phyloP scores from a whole-genome alignment of 1,140 invertebrate genomes.

The Drosophila nigromelanica region DNA sequence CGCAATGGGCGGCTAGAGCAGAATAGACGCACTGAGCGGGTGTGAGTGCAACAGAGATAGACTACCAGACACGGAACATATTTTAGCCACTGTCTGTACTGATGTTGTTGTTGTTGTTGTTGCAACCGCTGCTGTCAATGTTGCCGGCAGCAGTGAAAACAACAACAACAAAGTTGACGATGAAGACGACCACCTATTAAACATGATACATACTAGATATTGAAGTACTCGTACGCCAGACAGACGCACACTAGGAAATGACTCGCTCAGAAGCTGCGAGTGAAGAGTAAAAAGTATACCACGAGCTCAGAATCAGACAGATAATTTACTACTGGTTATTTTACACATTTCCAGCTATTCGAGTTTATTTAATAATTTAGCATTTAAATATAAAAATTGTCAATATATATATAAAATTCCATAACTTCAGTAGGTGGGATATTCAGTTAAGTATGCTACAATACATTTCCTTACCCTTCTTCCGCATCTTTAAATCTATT shows the following conservation, averaged over 20 bases:
- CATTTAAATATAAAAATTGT: too few relatives aligned
- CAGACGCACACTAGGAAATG: conserved; percentile 32
- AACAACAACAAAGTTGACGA: conserved; percentile 26
- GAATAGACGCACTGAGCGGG: conserved; percentile 33
- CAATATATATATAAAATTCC: too few relatives aligned
- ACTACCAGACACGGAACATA: conserved; percentile 34
- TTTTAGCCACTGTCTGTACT: conserved; percentile 37
- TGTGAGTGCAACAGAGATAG: conserved; percentile 17
- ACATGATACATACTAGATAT: conserved; percentile 31
- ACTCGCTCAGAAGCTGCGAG: not conserved
- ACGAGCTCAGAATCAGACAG: not conserved
- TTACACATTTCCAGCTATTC: not conserved
- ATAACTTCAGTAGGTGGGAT: too few relatives aligned
- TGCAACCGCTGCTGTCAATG: conserved; percentile 34
- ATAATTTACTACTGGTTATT: not conserved
- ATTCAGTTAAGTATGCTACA: too few relatives aligned
- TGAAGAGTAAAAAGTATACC: not conserved
- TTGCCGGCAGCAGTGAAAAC: conserved; percentile 30
- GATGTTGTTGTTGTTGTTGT: conserved; percentile 16
- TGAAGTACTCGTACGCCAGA: conserved; percentile 23
- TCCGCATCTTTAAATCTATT: too few relatives aligned
- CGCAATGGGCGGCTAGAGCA: conserved; percentile 39
- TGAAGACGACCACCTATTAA: conserved; percentile 47
- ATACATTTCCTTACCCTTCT: too few relatives aligned
- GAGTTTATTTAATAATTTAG: not conserved